Percentiles rank a stretch among this genome's conserved stretches.
These are phyloP conservation scores for Potamarius usumacintae DNA, from an alignment of 2,113 vertebrate species.

Conservation along the genomic window DNA sequence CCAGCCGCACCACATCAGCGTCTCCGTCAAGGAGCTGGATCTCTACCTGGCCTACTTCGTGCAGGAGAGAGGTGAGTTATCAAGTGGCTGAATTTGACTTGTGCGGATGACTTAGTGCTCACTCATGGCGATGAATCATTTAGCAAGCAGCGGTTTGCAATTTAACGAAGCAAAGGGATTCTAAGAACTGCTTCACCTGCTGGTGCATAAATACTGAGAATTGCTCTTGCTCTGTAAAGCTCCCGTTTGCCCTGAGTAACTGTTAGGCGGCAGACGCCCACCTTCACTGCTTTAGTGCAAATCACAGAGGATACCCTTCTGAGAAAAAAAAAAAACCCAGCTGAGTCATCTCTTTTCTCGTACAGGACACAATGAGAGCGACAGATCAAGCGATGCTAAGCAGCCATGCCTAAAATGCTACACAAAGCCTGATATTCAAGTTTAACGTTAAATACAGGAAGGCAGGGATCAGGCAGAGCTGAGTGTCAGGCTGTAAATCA, in stretches of 20 bases:
- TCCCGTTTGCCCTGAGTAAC: neutral
- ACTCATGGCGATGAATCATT: neutral
- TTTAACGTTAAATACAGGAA: constrained; percentile 29
- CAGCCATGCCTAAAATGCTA: neutral
- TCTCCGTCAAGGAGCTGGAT: constrained; percentile 96
- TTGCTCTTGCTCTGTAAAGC: neutral
- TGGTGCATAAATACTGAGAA: constrained; percentile 18
- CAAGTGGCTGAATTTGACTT: neutral
- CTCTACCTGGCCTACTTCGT: constrained; percentile 98
- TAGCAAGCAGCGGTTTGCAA: neutral
- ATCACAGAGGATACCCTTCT: constrained; percentile 39
- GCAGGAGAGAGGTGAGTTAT: constrained; percentile 86
- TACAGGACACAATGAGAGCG: neutral
- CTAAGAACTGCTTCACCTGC: neutral
- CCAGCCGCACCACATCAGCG: constrained; percentile 95
- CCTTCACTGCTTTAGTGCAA: neutral
- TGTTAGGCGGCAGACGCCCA: neutral
- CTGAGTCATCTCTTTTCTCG: constrained; percentile 44
- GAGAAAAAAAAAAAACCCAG: neutral
- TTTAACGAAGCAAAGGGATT: neutral
- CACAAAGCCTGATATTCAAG: neutral
- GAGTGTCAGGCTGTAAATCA: constrained; percentile 44
- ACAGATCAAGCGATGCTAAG: neutral
- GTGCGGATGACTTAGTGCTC: neutral
- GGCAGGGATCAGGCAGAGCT: constrained; percentile 23